Percentiles rank a stretch among this genome's conserved stretches.
phyloP scores from a whole-genome alignment of 2,888 invertebrate genomes.

The Apomyelois bistriatella region DNA sequence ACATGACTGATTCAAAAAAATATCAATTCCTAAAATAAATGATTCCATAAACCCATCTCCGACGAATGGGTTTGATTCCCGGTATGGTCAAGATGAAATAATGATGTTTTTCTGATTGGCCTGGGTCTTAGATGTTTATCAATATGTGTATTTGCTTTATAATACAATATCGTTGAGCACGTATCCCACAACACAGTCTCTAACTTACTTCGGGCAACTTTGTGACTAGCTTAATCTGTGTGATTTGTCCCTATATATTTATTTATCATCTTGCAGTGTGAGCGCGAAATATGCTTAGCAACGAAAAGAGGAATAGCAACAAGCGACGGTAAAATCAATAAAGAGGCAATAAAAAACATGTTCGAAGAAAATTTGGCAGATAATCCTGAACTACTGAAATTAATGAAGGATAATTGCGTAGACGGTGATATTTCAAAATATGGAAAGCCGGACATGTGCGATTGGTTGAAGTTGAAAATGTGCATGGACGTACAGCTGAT shows the following conservation, averaged over 20 bases:
- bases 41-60: too few species aligned
- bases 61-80: too few species aligned
- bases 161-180: too few species aligned
- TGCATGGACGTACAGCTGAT: conserved; percentile 24
- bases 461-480: conserved; percentile 24
- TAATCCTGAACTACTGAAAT: conserved; percentile 19
- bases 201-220: too few species aligned
- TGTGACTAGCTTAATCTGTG: too few species aligned
- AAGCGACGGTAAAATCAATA: conserved; percentile 32
- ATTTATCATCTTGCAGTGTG: conserved; percentile 30
- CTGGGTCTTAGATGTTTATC: too few species aligned
- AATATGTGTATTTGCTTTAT: too few species aligned
- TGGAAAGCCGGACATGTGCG: conserved; percentile 31
- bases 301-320: conserved; percentile 29
- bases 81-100: too few species aligned
- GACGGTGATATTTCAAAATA: conserved; percentile 26
- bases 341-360: conserved; percentile 17
- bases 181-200: too few species aligned
- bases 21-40: too few species aligned
- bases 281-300: conserved; percentile 31
- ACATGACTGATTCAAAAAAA: too few species aligned
- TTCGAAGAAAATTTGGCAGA: conserved; percentile 18
- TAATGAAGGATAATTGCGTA: conserved; percentile 30
- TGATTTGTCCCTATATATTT: conserved; percentile 7
- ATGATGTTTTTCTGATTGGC: too few species aligned